These are phyloP conservation scores for Hydrotaea cyrtoneurina DNA, from an alignment of 2,888 invertebrate genomes.

Conservation along the genomic window DNA sequence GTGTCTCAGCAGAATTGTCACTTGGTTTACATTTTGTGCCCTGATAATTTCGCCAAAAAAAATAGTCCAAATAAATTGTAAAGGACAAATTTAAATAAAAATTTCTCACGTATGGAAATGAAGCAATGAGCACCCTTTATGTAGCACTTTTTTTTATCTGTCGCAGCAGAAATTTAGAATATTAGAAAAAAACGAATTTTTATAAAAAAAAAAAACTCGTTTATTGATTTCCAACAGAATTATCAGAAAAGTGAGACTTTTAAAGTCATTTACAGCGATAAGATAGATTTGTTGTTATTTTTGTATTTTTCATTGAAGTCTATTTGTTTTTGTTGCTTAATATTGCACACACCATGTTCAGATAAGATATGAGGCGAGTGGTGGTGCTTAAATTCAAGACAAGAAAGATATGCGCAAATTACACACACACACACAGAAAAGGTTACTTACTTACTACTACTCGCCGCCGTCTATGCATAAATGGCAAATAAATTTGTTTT, in stretches of 20 bases:
- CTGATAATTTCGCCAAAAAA: no score
- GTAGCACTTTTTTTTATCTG: no score
- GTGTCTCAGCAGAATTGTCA: no score
- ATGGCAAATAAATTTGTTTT: background rate
- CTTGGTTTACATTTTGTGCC: no score
- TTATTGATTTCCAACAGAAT: background rate
- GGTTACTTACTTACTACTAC: background rate
- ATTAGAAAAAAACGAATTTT: no score
- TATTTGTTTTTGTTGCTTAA: no score
- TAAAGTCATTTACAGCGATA: conserved; percentile 30
- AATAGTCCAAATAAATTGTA: no score
- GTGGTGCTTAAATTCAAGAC: background rate
- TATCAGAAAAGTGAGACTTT: background rate
- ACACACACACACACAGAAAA: background rate
- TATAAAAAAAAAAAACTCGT: background rate
- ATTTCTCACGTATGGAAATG: no score
- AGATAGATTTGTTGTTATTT: conserved; percentile 26
- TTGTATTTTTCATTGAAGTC: no score
- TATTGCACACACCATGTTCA: background rate
- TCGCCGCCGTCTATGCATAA: background rate
- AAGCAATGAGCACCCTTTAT: no score
- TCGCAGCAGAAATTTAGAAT: no score
- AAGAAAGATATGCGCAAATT: background rate
- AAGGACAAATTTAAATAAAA: no score
- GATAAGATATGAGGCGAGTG: conserved; percentile 45